Percentiles rank a stretch among this genome's conserved stretches.
Conservation (phyloP, 2,797 vertebrate genomes). For the Hoplostethus atlanticus region DNA sequence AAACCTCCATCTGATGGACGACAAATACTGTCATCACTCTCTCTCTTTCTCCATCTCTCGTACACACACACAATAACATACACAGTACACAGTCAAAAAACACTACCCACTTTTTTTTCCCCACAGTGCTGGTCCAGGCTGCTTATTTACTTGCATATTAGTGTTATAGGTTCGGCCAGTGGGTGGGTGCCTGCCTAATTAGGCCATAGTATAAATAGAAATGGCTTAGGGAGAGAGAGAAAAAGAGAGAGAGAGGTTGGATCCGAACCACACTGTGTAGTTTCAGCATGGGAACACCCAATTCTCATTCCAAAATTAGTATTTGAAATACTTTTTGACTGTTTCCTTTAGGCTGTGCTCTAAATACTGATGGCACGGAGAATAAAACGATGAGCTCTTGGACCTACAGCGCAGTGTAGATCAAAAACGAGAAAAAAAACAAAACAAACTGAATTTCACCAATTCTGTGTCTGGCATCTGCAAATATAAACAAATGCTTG, state of each 20-base stretch:
- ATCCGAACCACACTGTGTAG: neutral
- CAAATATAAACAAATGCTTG: neutral
- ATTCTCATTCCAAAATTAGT: constrained; percentile 6
- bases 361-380: neutral
- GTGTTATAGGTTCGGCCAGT: constrained; percentile 51
- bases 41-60: too few species aligned
- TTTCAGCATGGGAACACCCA: constrained; percentile 1
- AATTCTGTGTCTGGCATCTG: neutral
- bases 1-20: too few species aligned
- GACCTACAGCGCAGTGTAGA: neutral
- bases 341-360: neutral
- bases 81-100: neutral
- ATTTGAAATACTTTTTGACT: neutral
- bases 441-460: neutral
- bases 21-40: too few species aligned
- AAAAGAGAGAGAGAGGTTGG: neutral
- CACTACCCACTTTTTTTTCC: neutral
- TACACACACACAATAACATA: constrained; percentile 6
- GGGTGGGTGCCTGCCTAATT: constrained; percentile 60
- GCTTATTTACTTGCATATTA: constrained; percentile 47
- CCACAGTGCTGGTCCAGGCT: neutral
- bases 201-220: constrained; percentile 65
- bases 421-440: too few species aligned
- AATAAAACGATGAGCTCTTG: neutral
- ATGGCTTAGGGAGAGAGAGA: constrained; percentile 26